A percentile compares a stretch with the other conserved stretches of the same genome.
phyloP scores from a whole-genome alignment of 1,140 invertebrate species.

The Dendroctonus valens region DNA sequence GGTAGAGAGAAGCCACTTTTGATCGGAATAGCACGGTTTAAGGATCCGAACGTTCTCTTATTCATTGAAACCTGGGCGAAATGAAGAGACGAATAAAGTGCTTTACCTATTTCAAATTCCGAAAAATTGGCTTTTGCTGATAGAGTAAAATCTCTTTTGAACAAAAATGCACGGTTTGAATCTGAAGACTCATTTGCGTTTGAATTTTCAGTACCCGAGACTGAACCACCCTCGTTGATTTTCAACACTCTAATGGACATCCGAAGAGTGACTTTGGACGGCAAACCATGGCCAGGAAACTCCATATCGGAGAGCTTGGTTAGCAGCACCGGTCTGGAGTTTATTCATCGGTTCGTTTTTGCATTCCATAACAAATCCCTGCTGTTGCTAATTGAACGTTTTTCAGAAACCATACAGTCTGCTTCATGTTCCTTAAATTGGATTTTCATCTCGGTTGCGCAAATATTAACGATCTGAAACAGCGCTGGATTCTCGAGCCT shows the following conservation, averaged over 20 bases:
- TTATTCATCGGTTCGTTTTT: slow-evolving; percentile 50
- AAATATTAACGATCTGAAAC: slow-evolving; percentile 59
- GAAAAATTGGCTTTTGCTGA: too few species aligned
- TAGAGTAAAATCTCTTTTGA: too few species aligned
- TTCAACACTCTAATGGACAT: slow-evolving; percentile 58
- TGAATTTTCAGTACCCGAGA: slow-evolving; percentile 54
- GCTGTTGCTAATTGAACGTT: background rate
- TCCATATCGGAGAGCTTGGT: slow-evolving; percentile 48
- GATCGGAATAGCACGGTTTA: too few species aligned
- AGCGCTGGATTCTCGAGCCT: slow-evolving; percentile 57
- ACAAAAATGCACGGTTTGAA: too few species aligned
- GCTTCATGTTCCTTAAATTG: too few species aligned
- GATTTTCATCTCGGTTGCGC: too few species aligned
- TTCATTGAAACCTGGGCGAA: too few species aligned
- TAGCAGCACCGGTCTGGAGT: slow-evolving; percentile 55
- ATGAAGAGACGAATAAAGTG: too few species aligned
- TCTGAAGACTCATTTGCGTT: too few species aligned
- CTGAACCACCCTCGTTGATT: slow-evolving; percentile 55
- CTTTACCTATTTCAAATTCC: too few species aligned
- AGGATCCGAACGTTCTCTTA: too few species aligned
- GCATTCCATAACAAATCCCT: background rate
- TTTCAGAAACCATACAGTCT: slow-evolving; percentile 59
- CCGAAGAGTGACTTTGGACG: slow-evolving; percentile 56
- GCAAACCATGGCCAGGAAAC: slow-evolving; percentile 51
- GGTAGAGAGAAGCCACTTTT: too few species aligned